phyloP scores from a whole-genome alignment of 1,140 invertebrate species.

The Drosophila arawakana region DNA sequence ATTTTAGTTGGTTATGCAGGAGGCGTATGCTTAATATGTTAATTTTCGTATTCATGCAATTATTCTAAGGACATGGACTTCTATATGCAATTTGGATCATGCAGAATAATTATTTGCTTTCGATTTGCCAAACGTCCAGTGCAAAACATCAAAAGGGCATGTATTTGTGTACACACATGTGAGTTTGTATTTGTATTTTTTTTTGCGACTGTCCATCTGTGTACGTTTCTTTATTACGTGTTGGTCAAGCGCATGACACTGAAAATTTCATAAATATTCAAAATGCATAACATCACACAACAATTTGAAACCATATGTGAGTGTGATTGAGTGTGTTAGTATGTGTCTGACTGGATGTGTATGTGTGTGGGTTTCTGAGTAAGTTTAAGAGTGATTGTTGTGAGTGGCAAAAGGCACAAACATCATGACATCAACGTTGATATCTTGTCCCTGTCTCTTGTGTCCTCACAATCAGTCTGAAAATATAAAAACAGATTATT shows the following conservation, averaged over 20 bases:
- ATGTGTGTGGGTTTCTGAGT: constrained; percentile 8
- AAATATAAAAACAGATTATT: constrained; percentile 1
- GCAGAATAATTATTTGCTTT: constrained; percentile 67
- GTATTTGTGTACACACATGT: not conserved
- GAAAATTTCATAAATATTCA: constrained; percentile 67
- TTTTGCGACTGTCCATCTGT: not conserved
- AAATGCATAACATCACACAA: constrained; percentile 49
- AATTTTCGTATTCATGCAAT: constrained; percentile 63
- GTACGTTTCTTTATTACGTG: constrained; percentile 9
- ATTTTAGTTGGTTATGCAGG: not conserved
- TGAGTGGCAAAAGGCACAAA: constrained; percentile 14
- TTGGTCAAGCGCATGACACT: constrained; percentile 24
- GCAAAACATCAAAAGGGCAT: constrained; percentile 1
- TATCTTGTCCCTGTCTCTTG: constrained; percentile 25
- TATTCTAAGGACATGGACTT: constrained; percentile 30
- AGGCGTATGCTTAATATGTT: constrained; percentile 53
- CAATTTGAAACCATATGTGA: constrained; percentile 9
- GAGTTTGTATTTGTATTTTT: too few species aligned
- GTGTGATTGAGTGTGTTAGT: not conserved
- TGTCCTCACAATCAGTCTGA: constrained; percentile 25
- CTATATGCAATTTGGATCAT: constrained; percentile 38
- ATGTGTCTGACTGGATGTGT: not conserved
- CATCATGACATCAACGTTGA: constrained; percentile 44
- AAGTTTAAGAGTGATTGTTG: not conserved
- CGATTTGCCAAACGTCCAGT: constrained; percentile 31